phyloP scores from a whole-genome alignment of 1,140 invertebrate genomes.

The Mercenaria mercenaria region DNA sequence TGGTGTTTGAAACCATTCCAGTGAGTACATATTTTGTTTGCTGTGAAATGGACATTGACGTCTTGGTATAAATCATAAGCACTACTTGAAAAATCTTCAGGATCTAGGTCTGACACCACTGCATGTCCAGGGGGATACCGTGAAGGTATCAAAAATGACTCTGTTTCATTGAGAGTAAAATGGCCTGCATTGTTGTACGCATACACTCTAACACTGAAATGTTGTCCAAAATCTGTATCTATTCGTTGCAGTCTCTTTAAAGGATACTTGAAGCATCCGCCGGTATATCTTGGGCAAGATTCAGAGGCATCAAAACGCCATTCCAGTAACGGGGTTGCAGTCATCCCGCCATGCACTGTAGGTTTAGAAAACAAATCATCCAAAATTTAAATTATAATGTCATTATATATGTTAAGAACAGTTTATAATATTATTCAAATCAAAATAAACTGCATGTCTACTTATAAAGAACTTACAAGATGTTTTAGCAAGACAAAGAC shows the following conservation, averaged over 20 bases:
- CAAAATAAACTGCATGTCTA: too few relatives aligned
- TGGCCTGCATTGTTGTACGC: slow-evolving; percentile 71
- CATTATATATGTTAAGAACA: too few relatives aligned
- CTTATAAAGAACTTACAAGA: too few relatives aligned
- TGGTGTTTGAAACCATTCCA: slow-evolving; percentile 72
- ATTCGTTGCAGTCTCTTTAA: slow-evolving; percentile 42
- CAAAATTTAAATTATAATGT: too few relatives aligned
- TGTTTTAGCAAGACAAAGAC: too few relatives aligned
- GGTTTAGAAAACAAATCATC: too few relatives aligned
- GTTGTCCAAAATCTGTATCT: slow-evolving; percentile 17
- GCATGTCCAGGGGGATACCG: slow-evolving; percentile 62
- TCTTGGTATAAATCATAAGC: neutral
- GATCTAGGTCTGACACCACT: slow-evolving; percentile 61
- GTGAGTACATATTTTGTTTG: slow-evolving; percentile 50
- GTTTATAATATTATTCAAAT: too few relatives aligned
- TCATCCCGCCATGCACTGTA: slow-evolving; percentile 13
- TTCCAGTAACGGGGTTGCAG: neutral
- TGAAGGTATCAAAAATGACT: slow-evolving; percentile 62
- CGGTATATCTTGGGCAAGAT: neutral
- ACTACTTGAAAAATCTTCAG: neutral
- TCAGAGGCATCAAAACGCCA: neutral
- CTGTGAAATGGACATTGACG: slow-evolving; percentile 65
- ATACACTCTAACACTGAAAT: slow-evolving; percentile 56
- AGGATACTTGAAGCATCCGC: slow-evolving; percentile 63
- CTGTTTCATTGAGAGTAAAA: slow-evolving; percentile 38